Percentiles rank a stretch among this genome's conserved stretches.
phyloP scores from a whole-genome alignment of 1,140 invertebrate species.

The Danaus melanippus region DNA sequence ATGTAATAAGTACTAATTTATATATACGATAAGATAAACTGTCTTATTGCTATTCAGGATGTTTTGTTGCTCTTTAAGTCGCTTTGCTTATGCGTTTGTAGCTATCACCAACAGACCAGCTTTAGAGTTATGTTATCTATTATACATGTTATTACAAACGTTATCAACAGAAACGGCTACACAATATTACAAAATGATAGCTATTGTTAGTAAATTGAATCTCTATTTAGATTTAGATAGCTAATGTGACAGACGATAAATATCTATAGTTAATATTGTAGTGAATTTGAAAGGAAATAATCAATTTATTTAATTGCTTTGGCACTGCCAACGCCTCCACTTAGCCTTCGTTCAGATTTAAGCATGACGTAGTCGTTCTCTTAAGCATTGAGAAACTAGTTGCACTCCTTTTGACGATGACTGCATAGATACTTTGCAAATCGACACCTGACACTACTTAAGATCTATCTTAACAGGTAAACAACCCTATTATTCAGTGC shows the following conservation, averaged over 20 bases:
- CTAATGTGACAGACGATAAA: conserved; percentile 24
- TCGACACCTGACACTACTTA: too few species aligned
- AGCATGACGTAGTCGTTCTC: conserved; percentile 46
- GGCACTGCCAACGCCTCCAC: conserved; percentile 55
- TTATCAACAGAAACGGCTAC: conserved; percentile 14
- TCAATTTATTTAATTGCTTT: conserved; percentile 60
- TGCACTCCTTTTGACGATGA: conserved; percentile 44
- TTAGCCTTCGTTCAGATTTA: conserved; percentile 63
- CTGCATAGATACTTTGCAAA: conserved; percentile 26
- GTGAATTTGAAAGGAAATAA: conserved; percentile 57
- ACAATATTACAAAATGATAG: conserved; percentile 18
- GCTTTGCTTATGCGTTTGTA: too few species aligned
- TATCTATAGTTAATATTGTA: conserved; percentile 30
- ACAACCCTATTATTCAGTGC: too few species aligned
- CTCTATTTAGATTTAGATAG: conserved; percentile 23
- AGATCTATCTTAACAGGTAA: too few species aligned
- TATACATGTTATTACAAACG: conserved; percentile 18
- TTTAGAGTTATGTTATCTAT: conserved; percentile 10
- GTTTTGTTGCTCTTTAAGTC: too few species aligned
- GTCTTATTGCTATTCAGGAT: too few species aligned
- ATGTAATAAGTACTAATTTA: too few species aligned
- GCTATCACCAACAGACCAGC: too few species aligned
- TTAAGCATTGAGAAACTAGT: conserved; percentile 44
- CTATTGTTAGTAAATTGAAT: conserved; percentile 22
- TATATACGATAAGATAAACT: too few species aligned